phyloP scores from a whole-genome alignment of 2,113 vertebrate genomes.

The pig (Sus scrofa) region DNA sequence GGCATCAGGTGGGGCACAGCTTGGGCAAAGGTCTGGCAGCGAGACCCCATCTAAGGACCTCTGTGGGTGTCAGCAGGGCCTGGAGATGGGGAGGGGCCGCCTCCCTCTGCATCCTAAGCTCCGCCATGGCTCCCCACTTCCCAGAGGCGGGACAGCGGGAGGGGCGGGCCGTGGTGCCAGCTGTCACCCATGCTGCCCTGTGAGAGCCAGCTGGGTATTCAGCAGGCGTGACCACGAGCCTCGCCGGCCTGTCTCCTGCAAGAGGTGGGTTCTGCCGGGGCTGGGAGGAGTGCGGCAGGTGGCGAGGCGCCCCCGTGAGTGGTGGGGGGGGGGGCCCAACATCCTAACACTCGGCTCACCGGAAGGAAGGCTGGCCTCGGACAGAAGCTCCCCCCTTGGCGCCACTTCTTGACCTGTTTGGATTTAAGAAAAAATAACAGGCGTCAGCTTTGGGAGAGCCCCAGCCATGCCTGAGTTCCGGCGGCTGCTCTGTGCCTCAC shows the following conservation, averaged over 20 bases:
- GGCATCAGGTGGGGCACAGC: neutral
- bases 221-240: accelerated
- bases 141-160: accelerated
- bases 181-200: neutral
- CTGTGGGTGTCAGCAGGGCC: neutral
- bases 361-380: accelerated
- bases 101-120: accelerated
- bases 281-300: accelerated
- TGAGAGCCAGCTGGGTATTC: neutral
- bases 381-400: neutral
- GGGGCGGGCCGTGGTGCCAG: neutral
- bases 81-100: neutral
- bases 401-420: neutral
- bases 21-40: neutral
- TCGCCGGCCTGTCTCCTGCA: neutral
- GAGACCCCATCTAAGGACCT: neutral
- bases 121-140: neutral
- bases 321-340: too few species aligned
- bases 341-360: neutral
- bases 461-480: accelerated
- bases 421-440: neutral
- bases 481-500: neutral
- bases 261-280: neutral
- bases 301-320: neutral
- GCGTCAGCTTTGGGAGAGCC: accelerated